Base-by-base conservation (phyloP, 64 coral and sea anemone genomes). In the Porites australiensis region DNA sequence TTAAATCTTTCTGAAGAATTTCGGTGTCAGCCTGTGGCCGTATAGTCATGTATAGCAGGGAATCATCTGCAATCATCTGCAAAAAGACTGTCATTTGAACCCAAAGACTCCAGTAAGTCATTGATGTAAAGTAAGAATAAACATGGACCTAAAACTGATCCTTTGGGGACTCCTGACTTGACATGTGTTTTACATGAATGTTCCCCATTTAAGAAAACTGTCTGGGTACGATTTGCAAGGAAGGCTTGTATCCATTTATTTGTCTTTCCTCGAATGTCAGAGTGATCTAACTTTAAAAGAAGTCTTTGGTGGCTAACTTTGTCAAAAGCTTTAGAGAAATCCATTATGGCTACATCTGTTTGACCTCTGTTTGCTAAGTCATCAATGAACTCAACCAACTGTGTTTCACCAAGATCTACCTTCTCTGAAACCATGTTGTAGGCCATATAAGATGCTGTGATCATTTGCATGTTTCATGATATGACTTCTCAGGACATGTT, bases 291-390 rank as follows among this genome's bases (percentile, higher is more conserved):
- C 60, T 90, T 90, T 14, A 7, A 4, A 23, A 77, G 48, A 12
- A 77, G 51, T 18, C 18, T 72, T 6, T 22, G 71, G 16, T 89
- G 87, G 11, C 61, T 78, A 44, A 89, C 87, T 49, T 89, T 89
- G 60, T 89, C 87, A 44, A 79, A 89, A 2, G 87, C 87, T 77
- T 89, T 89, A 52, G 49, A 20, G 20, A 77, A 89, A 44, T 89
- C 71, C 87, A 89, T 77, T 8, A 65, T 18, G 15, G 63, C 0
- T 13, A 89, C 54, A 45, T 79, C 87, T 12, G 87, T 50, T 63
- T 89, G 72, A 27, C 16, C 18, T 9, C 87, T 62, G 43, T 89
- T 79, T n/a, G 13, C 46, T 1, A 89, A 22, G 11, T 89, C 87
- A 12, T 78, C 11, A 9, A 77, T 58, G 77, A 89, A 89, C 6